Evolutionary conservation across 2,888 invertebrate genomes (phyloP), one percentile per base, ranked within the genome.

Genomic region (Osedax fenrisi): DNA sequence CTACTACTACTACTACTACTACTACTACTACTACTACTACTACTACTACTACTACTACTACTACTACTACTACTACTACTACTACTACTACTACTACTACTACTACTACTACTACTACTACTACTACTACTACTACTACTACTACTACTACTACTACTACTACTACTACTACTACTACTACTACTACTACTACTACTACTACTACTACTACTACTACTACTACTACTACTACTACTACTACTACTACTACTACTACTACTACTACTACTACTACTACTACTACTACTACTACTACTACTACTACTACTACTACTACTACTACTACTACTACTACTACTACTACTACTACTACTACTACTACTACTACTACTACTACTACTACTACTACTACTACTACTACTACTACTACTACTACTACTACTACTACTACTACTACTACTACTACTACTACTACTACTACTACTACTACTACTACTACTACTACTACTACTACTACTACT

Each of bases 371-470:
- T 66, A 13, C 67, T 66, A 3, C 67, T 66, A 13, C 67, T 66
- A 3, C 13, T 66, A 25, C 67, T 66, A 3, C 13, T 67, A 21
- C 67, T 67, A 10, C 2, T 67, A 21, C 2, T 67, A 10, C 67
- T 67, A 21, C 67, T 67, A 1, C 67, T 67, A 1, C 67, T 67
- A 10, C 2, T 67, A 21, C 2, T 67, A 10, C 67, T 67, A 21
- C 2, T 67, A 17, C 70, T 26, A 26, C 70, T 70, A 2, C 26
- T 26, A 13, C 70, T 70, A 2, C 27, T 70, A n/a, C 1, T 70
- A 3, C 27, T 70, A 10, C 72, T 72, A 22, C 69, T 81, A 25
- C 80, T 79, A 70, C 77, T 81, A 71, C 78, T 81, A 24, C 80
- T 80, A 66, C 79, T 74, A 74, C 72, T 74, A 74, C 77, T 76